Conservation (phyloP, 2,888 invertebrate species). For the Linhomoeus sp. region DNA sequence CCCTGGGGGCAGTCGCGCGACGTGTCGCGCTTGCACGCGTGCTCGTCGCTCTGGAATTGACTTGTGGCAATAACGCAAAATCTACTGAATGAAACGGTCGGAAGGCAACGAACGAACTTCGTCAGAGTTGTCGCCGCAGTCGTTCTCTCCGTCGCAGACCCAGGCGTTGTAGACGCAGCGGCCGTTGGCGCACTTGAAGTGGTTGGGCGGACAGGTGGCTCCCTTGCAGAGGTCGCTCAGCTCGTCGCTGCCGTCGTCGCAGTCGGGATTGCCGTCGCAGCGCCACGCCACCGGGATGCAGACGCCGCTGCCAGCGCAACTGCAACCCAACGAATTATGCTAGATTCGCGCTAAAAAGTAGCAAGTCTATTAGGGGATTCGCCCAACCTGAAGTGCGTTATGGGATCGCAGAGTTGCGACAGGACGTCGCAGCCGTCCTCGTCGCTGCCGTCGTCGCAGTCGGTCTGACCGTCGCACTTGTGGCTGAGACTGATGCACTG, state of each 20-base stretch:
- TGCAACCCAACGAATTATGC: no score
- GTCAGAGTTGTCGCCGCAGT: conserved; percentile 53
- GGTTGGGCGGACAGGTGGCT: neutral
- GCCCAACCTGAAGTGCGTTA: no score
- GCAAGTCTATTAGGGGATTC: no score
- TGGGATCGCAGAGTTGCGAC: no score
- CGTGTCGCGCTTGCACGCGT: neutral
- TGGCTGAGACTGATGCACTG: conserved; percentile 75
- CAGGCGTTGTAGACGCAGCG: conserved; percentile 32
- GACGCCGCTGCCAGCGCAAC: conserved; percentile 20
- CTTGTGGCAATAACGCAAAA: no score
- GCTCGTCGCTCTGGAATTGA: neutral
- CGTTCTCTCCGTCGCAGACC: conserved; percentile 76
- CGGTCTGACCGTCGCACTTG: conserved; percentile 84
- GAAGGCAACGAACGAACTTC: no score
- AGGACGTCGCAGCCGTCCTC: conserved; percentile 13
- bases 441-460: conserved; percentile 53
- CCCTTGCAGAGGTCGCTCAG: neutral
- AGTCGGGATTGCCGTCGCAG: conserved; percentile 26
- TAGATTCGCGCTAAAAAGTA: no score
- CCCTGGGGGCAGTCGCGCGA: neutral
- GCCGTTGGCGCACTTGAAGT: conserved; percentile 49
- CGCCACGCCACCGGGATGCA: conserved; percentile 15
- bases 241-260: conserved; percentile 16
- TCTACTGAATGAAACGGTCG: no score